phyloP scores from a whole-genome alignment of 35 echinoderm and acorn worm species.

The Apostichopus parvimensis region DNA sequence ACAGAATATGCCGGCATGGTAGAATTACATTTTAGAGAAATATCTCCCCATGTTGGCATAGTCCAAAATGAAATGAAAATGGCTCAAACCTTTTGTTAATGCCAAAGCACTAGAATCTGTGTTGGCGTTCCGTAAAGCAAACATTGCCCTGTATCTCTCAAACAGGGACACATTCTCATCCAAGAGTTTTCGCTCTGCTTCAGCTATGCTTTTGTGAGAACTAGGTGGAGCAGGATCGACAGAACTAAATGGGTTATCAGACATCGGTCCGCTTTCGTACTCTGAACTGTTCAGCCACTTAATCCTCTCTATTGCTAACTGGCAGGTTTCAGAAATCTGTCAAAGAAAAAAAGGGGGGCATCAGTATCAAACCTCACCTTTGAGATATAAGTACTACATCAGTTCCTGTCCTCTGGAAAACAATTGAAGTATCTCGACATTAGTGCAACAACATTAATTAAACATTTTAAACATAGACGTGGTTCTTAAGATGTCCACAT shows the following conservation, averaged over 20 bases:
- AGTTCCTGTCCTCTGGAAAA: too few relatives aligned
- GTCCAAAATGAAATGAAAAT: too few relatives aligned
- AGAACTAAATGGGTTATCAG: conserved; percentile 75
- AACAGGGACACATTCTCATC: conserved; percentile 77
- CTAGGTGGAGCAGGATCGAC: conserved; percentile 95
- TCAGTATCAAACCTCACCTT: too few relatives aligned
- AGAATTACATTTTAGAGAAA: too few relatives aligned
- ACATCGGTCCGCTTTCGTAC: conserved; percentile 22
- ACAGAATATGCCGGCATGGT: too few relatives aligned
- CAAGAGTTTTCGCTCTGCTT: conserved; percentile 60
- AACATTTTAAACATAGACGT: too few relatives aligned
- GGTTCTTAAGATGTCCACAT: too few relatives aligned
- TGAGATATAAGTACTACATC: too few relatives aligned
- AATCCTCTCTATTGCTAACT: conserved; percentile 90
- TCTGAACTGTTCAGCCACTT: conserved; percentile 85
- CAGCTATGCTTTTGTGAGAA: conserved; percentile 34
- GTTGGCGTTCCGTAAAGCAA: conserved; percentile 84
- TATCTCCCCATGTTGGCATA: too few relatives aligned
- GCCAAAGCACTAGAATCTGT: conserved; percentile 67
- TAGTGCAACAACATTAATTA: too few relatives aligned
- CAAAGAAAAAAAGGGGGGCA: neutral
- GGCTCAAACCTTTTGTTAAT: conserved; percentile 74
- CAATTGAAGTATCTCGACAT: too few relatives aligned
- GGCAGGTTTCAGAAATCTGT: conserved; percentile 96
- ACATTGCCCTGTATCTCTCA: conserved; percentile 96